phyloP scores from a whole-genome alignment of 2,797 vertebrate genomes.

The Remorina albescens region DNA sequence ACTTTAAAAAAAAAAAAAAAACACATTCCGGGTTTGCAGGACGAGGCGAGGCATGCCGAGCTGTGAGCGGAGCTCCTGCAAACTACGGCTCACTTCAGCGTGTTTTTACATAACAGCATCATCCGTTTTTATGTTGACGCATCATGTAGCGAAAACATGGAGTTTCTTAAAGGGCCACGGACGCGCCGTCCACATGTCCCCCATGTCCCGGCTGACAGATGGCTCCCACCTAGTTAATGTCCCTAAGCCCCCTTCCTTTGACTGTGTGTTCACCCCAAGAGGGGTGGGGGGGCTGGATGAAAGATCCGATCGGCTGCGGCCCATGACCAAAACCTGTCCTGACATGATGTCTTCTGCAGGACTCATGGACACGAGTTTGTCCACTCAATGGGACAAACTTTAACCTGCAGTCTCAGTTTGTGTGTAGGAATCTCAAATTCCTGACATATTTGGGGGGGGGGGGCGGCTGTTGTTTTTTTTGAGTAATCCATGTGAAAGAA shows the following conservation, averaged over 20 bases:
- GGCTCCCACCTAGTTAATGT: constrained; percentile 57
- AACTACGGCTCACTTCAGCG: constrained; percentile 78
- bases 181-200: constrained; percentile 73
- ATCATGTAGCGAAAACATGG: constrained; percentile 89
- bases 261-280: constrained; percentile 44
- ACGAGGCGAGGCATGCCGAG: neutral
- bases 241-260: constrained; percentile 43
- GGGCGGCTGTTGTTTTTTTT: too few relatives aligned
- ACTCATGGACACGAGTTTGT: constrained; percentile 1
- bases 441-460: too few relatives aligned
- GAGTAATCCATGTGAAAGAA: neutral
- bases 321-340: constrained; percentile 20
- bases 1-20: constrained; percentile 2
- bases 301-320: constrained; percentile 17
- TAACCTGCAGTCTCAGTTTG: too few relatives aligned
- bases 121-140: constrained; percentile 88
- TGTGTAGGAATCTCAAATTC: too few relatives aligned
- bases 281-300: neutral
- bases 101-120: constrained; percentile 89
- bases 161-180: constrained; percentile 90
- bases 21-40: neutral
- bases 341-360: constrained; percentile 42
- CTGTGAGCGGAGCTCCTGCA: constrained; percentile 43
- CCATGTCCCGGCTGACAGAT: constrained; percentile 68
- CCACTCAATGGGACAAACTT: neutral